Evolutionary conservation across 2,113 vertebrate species (phyloP), one percentile per base, ranked within the genome.

Genomic region (Osmerus mordax): DNA sequence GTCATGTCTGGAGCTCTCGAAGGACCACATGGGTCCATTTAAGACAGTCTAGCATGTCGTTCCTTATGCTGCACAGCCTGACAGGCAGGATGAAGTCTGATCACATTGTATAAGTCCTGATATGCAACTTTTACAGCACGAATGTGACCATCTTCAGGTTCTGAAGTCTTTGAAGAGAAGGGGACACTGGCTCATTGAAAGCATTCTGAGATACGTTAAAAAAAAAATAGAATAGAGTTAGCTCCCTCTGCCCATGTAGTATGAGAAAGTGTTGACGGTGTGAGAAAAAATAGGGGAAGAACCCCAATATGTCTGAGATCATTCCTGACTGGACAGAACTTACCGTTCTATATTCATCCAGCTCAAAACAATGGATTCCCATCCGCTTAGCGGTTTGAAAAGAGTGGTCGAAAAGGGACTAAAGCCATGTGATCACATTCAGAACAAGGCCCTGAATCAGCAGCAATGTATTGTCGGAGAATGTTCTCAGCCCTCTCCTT

Each of bases 141-240:
- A 78, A 79, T 58, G 60, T 67, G 51, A 70, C 21, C 63, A 14
- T 74, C 65, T 82, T 77, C 73, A 75, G 73, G 69, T 81, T 2
- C 21, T 7, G 7, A 36, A 36, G 4, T 36, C 32, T 36, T 6
- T 36, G 7, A 36, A 36, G 32, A 36, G 32, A 36, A 56, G 55
- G 15, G 55, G 15, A 56, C 4, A 56, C 16, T 19, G 55, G 16
- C 5, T 18, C 15, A 56, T 56, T 19, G 15, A 19, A 56, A 56
- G 15, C 55, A n/a, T 56, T 16, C 54, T 55, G 54, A 55, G 54
- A 14, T 15, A 55, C 1, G 18, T 15, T 18, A 55, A 55, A 55
- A 55, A 15, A 55, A 55, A 55, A 55, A 55, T 0, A 55, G 11
- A 18, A 55, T 15, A 15, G 16, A 55, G 54, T 7, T 47, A 47